Evolutionary conservation across 1,140 invertebrate genomes (phyloP), one percentile per base, ranked within the genome.

Genomic region (Dinoponera quadriceps): DNA sequence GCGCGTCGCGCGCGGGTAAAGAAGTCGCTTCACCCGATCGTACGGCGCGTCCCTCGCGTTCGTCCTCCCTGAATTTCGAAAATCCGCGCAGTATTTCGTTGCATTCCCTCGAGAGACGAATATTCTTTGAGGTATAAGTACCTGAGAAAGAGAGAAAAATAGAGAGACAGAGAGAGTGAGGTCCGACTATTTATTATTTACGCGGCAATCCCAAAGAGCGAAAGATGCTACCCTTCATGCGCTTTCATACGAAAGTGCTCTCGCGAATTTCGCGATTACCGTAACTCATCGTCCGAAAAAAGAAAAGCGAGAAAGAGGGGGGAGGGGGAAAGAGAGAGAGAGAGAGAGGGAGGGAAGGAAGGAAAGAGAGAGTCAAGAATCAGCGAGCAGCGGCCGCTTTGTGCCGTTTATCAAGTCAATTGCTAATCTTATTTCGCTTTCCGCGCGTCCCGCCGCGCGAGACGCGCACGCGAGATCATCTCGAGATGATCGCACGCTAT

Each of bases 141-240:
- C 71, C 75, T 87, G 71, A 87, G 78, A 20, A 2, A 9, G 38
- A 44, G 38, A 44, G 38, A 44, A 11, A 44, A 9, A 44, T 3
- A 44, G 38, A 44, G 7, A 44, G 38, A 44, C 0, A 44, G 38
- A 44, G 38, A 44, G 38, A 44, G 38, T 33, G 33, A 33, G 73
- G 69, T 84, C 84, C 75, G 65, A 87, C 48, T 88, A 82, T 88
- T 84, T 82, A 87, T 87, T 88, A 88, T 84, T 88, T 80, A 38
- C 33, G 75, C 82, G 55, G 51, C 57, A 87, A 88, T 87, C 71
- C 86, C 82, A 88, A 88, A 88, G 85, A 87, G 25, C 68, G 59
- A 87, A 74, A 87, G 75, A 84, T 81, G 85, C 82, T 83, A 88
- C 51, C 87, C 66, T 44, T 44, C 9, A 44, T 84, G 66, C 68